Percentiles rank a stretch among this genome's conserved stretches.
These are phyloP conservation scores for Microhierax caerulescens DNA, from an alignment of 2,797 vertebrate genomes.

Conservation along the genomic window DNA sequence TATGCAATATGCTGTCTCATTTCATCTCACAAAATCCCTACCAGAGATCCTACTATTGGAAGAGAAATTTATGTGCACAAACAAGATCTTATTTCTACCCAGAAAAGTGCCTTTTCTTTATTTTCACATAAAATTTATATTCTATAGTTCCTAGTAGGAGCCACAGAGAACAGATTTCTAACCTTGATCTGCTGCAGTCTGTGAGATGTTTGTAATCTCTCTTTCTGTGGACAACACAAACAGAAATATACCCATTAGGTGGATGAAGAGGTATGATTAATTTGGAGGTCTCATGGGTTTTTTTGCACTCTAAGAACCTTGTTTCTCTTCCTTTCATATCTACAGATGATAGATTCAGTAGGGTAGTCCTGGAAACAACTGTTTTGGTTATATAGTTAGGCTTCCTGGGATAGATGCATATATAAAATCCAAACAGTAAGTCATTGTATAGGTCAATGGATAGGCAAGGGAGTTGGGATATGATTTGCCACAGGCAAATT, in stretches of 20 bases:
- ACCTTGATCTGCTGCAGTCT: background rate
- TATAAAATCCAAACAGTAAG: background rate
- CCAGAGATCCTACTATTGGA: background rate
- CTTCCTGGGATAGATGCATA: background rate
- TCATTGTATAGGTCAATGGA: background rate
- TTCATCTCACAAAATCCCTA: background rate
- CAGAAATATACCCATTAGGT: background rate
- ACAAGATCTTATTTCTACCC: background rate
- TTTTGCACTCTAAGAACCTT: background rate
- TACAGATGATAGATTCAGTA: background rate
- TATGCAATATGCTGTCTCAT: background rate
- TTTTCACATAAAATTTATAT: background rate
- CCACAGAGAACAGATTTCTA: background rate
- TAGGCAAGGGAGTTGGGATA: background rate
- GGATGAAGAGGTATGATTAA: background rate
- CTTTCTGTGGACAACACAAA: background rate
- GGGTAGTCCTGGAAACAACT: background rate
- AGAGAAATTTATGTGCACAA: accelerated
- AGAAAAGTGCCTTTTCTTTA: background rate
- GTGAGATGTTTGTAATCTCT: background rate
- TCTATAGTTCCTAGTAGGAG: background rate
- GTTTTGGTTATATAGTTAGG: background rate
- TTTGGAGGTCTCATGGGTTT: background rate
- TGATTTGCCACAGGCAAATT: background rate
- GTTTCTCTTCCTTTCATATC: background rate